A percentile compares a stretch with the other conserved stretches of the same genome.
Evolutionary conservation across 2,888 invertebrate species (phyloP).

Genomic region (Drosophila multiciliata): DNA sequence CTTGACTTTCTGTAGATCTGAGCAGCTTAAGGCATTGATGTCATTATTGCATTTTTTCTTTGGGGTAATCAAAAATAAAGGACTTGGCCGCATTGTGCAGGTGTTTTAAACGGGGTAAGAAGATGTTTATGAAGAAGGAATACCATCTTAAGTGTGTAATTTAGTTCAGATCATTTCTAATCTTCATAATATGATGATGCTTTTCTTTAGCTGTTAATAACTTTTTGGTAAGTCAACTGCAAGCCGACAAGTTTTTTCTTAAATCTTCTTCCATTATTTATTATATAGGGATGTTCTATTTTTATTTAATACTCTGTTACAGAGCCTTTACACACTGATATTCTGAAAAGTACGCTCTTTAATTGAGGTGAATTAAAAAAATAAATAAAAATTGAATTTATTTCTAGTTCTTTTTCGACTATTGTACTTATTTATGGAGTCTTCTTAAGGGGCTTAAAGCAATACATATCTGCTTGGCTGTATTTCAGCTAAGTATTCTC

Average conservation of each 20-base stretch:
- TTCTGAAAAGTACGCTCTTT: background rate
- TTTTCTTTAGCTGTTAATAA: background rate
- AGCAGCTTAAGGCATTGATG: constrained; percentile 54
- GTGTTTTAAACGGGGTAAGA: constrained; percentile 2
- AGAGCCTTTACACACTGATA: background rate
- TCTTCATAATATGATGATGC: background rate
- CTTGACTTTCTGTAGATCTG: constrained; percentile 47
- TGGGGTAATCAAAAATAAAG: background rate
- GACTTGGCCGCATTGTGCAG: constrained; percentile 18
- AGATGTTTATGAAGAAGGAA: background rate
- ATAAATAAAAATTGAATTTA: background rate
- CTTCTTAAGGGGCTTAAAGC: background rate
- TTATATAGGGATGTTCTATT: background rate
- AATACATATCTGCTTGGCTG: background rate
- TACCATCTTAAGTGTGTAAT: constrained; percentile 2
- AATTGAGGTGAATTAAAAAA: background rate
- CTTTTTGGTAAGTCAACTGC: background rate
- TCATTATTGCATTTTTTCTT: constrained; percentile 32
- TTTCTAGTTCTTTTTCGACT: background rate
- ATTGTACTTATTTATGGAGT: background rate
- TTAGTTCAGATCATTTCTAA: constrained; percentile 17
- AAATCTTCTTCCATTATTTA: background rate
- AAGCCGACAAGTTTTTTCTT: background rate
- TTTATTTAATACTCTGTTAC: background rate
- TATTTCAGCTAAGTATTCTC: background rate